Evolutionary conservation across 2,797 vertebrate species (phyloP).

Genomic region (Malacoraja senta): DNA sequence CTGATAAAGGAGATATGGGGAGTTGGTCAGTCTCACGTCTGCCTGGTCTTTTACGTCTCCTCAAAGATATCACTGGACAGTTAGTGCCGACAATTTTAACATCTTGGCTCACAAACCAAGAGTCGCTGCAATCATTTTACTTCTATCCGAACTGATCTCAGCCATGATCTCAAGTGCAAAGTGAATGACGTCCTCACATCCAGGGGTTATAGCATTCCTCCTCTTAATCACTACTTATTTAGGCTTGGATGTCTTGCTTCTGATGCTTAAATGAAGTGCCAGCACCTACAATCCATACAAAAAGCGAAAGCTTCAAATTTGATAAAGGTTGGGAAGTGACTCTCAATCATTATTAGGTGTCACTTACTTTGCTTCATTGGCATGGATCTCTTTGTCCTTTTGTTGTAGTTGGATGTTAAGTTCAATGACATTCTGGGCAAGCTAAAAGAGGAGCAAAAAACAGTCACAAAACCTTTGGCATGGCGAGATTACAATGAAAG

Average conservation of each 20-base stretch:
- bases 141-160: neutral
- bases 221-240: neutral
- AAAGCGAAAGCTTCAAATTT: neutral
- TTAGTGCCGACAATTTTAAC: neutral
- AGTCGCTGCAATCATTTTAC: neutral
- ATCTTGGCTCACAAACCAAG: neutral
- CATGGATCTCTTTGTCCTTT: slow-evolving; percentile 90
- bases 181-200: neutral
- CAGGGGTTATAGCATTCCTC: neutral
- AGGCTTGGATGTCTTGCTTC: neutral
- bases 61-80: neutral
- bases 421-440: slow-evolving; percentile 89
- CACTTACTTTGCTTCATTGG: slow-evolving; percentile 84
- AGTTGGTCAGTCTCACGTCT: neutral
- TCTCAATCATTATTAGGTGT: neutral
- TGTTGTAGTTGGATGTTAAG: slow-evolving; percentile 89
- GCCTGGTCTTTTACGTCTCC: neutral
- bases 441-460: slow-evolving; percentile 52
- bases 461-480: neutral
- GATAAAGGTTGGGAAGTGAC: neutral
- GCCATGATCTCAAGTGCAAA: neutral
- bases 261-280: neutral
- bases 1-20: neutral
- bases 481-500: neutral
- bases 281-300: neutral